A percentile compares a stretch with the other conserved stretches of the same genome.
Conservation (phyloP, 2,797 vertebrate species). For the Nyctibius grandis region DNA sequence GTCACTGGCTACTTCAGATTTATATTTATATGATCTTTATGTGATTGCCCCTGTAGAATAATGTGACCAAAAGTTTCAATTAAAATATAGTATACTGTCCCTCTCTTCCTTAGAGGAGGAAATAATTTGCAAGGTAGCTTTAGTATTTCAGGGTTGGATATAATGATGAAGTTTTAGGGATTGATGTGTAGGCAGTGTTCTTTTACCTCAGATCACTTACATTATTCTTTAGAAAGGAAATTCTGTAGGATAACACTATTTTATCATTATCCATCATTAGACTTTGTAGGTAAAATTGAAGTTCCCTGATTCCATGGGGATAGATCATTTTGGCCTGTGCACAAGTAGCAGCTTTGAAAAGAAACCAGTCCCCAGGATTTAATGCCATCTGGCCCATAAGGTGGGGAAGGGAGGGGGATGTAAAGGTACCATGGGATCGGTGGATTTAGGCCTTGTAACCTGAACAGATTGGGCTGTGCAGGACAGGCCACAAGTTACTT, state of each 20-base stretch:
- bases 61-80: neutral
- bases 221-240: neutral
- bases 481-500: neutral
- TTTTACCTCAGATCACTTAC: neutral
- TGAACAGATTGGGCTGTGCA: neutral
- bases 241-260: neutral
- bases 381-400: slow-evolving; percentile 44
- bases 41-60: neutral
- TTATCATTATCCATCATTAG: neutral
- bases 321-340: slow-evolving; percentile 30
- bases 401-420: slow-evolving; percentile 26
- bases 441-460: neutral
- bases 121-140: neutral
- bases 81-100: neutral
- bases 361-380: slow-evolving; percentile 15
- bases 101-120: neutral
- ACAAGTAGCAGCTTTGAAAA: slow-evolving; percentile 28
- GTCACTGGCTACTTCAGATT: neutral
- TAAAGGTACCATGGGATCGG: neutral
- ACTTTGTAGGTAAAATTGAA: neutral
- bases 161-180: neutral
- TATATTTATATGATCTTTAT: neutral
- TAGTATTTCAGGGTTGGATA: neutral
- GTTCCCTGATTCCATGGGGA: neutral
- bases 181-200: neutral